phyloP scores from a whole-genome alignment of 1,140 invertebrate genomes.

The Gonatopus flavifemur region DNA sequence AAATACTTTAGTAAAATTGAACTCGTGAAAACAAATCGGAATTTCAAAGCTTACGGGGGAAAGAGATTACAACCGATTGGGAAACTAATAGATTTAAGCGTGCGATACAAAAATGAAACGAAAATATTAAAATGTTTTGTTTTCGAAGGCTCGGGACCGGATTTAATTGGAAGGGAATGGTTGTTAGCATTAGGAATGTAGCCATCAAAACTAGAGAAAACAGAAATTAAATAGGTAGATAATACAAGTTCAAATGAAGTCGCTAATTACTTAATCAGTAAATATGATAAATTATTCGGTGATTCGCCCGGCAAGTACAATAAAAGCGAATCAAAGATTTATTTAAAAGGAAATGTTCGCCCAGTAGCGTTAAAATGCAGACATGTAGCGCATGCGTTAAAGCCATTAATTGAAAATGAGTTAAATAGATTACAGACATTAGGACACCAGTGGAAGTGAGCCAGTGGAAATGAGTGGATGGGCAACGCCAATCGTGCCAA shows the following conservation, averaged over 20 bases:
- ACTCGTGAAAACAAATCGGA: no score
- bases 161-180: background rate
- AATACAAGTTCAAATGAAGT: background rate
- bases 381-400: constrained; percentile 28
- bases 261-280: background rate
- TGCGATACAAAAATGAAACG: no score
- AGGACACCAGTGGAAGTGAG: constrained; percentile 41
- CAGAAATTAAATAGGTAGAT: background rate
- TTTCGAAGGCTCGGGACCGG: background rate
- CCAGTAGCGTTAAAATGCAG: constrained; percentile 3
- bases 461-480: constrained; percentile 43
- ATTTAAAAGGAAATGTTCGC: background rate
- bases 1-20: no score
- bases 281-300: background rate
- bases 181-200: background rate
- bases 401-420: constrained; percentile 29
- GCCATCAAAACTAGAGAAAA: background rate
- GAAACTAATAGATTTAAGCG: no score
- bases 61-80: no score
- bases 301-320: background rate
- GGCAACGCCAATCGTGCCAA: constrained; percentile 15
- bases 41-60: no score
- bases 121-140: no score
- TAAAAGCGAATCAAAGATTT: background rate
- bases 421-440: constrained; percentile 27